These are phyloP conservation scores for Nibea coibor DNA, from an alignment of 2,113 vertebrate species.

Conservation along the genomic window DNA sequence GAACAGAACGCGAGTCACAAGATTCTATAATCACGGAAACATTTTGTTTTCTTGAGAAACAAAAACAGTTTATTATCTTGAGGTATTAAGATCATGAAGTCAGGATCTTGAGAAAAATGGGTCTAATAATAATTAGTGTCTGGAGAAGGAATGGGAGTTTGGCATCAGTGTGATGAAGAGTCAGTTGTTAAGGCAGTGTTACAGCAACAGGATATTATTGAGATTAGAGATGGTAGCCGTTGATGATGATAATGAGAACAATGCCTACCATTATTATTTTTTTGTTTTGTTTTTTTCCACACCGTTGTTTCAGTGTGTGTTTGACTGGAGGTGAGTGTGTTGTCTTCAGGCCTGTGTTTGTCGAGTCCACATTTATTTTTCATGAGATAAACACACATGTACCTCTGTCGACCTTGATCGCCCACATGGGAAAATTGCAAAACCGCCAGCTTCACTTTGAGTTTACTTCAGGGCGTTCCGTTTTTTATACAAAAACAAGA, in stretches of 20 bases:
- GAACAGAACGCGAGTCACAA: background rate
- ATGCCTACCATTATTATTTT: background rate
- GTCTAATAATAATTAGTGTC: background rate
- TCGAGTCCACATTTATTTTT: slow-evolving; percentile 45
- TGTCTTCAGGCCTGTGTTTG: background rate
- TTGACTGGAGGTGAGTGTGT: slow-evolving; percentile 27
- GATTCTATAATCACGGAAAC: background rate
- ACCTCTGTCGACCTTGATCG: slow-evolving; percentile 26
- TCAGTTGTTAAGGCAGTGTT: slow-evolving; percentile 3
- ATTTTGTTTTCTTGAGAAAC: no score
- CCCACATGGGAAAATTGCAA: slow-evolving; percentile 33
- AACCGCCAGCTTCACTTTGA: slow-evolving; percentile 54
- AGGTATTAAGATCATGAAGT: background rate
- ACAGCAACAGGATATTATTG: slow-evolving; percentile 1
- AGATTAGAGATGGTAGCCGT: background rate
- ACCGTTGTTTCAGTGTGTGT: slow-evolving; percentile 9
- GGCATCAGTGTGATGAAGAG: background rate
- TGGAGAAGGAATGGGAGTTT: slow-evolving; percentile 5
- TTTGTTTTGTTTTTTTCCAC: slow-evolving; percentile 17
- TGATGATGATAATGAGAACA: background rate
- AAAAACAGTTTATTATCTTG: background rate
- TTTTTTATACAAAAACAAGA: slow-evolving; percentile 62
- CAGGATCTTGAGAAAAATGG: background rate
- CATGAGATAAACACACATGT: slow-evolving; percentile 26
- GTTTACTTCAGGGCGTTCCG: slow-evolving; percentile 32